Conservation (phyloP, 2,888 invertebrate species). For the Leptinotarsa juncta region DNA sequence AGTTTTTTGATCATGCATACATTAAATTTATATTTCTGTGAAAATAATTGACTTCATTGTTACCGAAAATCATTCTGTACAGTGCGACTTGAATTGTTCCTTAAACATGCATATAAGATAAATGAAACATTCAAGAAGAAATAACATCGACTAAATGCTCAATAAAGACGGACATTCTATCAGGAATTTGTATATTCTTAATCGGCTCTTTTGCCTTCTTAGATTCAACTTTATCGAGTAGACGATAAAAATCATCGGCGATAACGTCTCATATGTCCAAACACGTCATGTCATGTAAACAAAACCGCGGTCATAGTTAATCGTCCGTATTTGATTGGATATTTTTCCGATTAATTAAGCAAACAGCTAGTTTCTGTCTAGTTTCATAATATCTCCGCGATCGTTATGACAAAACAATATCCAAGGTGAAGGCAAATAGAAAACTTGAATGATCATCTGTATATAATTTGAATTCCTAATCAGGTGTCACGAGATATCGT, state of each 20-base stretch:
- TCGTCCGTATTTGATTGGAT: conserved; percentile 15
- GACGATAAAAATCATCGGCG: conserved; percentile 1
- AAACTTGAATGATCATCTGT: conserved; percentile 2
- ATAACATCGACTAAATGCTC: too few species aligned
- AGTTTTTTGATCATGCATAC: too few species aligned
- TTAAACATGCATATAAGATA: too few species aligned
- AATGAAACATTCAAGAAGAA: too few species aligned
- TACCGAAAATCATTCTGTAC: too few species aligned
- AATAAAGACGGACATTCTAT: too few species aligned
- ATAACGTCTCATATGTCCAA: conserved; percentile 14
- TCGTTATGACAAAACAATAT: conserved; percentile 9
- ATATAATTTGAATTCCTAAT: conserved; percentile 23
- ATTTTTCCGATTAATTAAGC: conserved; percentile 25
- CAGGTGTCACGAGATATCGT: neutral
- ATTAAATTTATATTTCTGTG: too few species aligned
- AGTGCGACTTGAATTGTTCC: too few species aligned
- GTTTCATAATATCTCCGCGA: conserved; percentile 8
- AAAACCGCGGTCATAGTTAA: conserved; percentile 19
- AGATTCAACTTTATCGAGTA: neutral
- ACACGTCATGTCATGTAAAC: conserved; percentile 7
- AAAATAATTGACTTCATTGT: too few species aligned
- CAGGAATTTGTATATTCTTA: too few species aligned
- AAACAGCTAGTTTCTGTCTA: conserved; percentile 9
- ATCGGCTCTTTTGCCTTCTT: too few species aligned
- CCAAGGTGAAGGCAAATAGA: conserved; percentile 15